These are phyloP conservation scores for Micromussa lordhowensis DNA, from an alignment of 92 coral and sea anemone species.

Conservation along the genomic window DNA sequence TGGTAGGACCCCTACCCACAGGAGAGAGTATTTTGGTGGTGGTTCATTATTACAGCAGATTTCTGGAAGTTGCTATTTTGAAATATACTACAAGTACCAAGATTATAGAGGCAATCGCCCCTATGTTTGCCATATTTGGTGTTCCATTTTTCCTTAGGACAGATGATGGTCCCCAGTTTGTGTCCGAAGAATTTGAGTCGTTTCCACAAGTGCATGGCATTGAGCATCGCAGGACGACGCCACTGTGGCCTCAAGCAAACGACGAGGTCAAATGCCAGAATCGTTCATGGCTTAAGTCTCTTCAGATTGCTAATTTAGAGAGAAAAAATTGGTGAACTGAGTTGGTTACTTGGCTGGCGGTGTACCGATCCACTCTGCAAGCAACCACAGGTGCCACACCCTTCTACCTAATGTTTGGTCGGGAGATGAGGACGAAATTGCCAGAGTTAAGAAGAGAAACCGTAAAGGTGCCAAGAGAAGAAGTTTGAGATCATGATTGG, in stretches of 20 bases:
- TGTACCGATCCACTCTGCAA: conserved; percentile 18
- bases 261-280: conserved; percentile 21
- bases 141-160: too few species aligned
- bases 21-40: too few species aligned
- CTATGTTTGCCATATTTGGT: too few species aligned
- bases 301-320: conserved; percentile 30
- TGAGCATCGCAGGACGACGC: background rate
- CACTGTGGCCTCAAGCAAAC: conserved; percentile 20
- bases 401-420: conserved; percentile 18
- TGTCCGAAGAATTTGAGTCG: too few species aligned
- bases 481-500: conserved; percentile 18
- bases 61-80: too few species aligned
- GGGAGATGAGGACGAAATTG: background rate
- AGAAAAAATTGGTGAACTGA: conserved; percentile 6
- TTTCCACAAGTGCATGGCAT: background rate
- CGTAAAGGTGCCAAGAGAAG: conserved; percentile 4
- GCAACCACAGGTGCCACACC: conserved; percentile 33
- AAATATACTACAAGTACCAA: too few species aligned
- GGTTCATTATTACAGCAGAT: too few species aligned
- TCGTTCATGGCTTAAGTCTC: background rate
- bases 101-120: too few species aligned
- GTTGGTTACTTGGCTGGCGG: conserved; percentile 2
- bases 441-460: conserved; percentile 32
- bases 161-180: too few species aligned
- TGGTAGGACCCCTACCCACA: too few species aligned